A percentile compares a stretch with the other conserved stretches of the same genome.
phyloP scores from a whole-genome alignment of 2,797 vertebrate species.

The Gymnothorax reevesii region DNA sequence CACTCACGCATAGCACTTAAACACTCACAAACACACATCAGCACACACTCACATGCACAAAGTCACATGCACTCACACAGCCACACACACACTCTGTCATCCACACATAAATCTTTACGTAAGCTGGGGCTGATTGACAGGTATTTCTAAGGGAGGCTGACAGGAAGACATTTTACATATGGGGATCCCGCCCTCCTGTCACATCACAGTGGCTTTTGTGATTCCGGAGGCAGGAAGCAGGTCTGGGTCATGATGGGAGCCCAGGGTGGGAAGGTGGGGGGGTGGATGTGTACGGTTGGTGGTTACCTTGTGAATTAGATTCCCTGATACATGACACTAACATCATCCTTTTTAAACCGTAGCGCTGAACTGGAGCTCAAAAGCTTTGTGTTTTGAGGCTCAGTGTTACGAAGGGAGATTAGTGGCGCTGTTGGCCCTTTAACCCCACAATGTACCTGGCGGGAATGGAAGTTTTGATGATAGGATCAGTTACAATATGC shows the following conservation, averaged over 20 bases:
- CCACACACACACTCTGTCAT: background rate
- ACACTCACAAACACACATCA: background rate
- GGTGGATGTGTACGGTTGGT: no score
- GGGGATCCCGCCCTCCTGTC: constrained; percentile 80
- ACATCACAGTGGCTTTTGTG: constrained; percentile 75
- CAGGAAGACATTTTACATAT: constrained; percentile 87
- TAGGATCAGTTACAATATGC: background rate
- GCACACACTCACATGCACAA: background rate
- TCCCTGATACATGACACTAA: background rate
- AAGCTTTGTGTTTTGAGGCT: no score
- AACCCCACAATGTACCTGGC: no score
- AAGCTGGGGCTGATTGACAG: constrained; percentile 88
- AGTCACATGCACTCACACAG: constrained; percentile 13
- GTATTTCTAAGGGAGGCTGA: constrained; percentile 75
- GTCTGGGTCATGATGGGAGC: constrained; percentile 39
- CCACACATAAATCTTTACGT: background rate
- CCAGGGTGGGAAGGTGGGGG: background rate
- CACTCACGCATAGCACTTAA: background rate
- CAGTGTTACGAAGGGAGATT: no score
- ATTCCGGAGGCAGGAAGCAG: constrained; percentile 62
- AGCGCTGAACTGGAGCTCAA: no score
- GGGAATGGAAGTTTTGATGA: no score
- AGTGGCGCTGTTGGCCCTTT: background rate
- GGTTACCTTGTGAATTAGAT: background rate
- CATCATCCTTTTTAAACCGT: background rate